A percentile compares a stretch with the other conserved stretches of the same genome.
These are phyloP conservation scores for Tetranychus urticae DNA, from an alignment of 1,140 invertebrate genomes.

Conservation along the genomic window DNA sequence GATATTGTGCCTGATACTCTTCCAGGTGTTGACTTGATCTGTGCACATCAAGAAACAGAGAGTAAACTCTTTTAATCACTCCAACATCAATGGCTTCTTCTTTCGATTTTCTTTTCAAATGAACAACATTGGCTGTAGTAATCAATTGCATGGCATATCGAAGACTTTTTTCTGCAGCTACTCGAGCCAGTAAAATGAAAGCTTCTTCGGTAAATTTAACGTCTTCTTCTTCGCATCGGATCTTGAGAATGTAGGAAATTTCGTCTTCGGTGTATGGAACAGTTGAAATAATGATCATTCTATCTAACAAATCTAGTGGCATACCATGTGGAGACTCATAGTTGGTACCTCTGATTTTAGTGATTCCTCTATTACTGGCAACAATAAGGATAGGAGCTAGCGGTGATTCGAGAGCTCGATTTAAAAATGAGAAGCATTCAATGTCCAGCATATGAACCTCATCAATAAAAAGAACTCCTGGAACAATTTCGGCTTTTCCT, in stretches of 20 bases:
- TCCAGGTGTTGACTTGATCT: slow-evolving; percentile 32
- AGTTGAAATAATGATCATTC: slow-evolving; percentile 77
- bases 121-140: slow-evolving; percentile 72
- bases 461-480: slow-evolving; percentile 77
- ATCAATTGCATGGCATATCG: slow-evolving; percentile 97
- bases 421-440: slow-evolving; percentile 93
- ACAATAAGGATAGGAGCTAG: slow-evolving; percentile 93
- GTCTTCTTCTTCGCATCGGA: slow-evolving; percentile 87
- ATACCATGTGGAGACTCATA: slow-evolving; percentile 86
- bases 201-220: slow-evolving; percentile 83
- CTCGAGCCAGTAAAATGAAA: slow-evolving; percentile 63
- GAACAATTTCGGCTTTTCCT: slow-evolving; percentile 93
- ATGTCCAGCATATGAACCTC: slow-evolving; percentile 97
- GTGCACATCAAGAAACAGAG: slow-evolving; percentile 75
- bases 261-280: slow-evolving; percentile 66
- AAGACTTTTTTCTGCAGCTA: slow-evolving; percentile 52
- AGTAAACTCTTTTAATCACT: slow-evolving; percentile 84
- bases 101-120: slow-evolving; percentile 47
- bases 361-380: slow-evolving; percentile 96
- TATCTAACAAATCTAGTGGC: slow-evolving; percentile 81
- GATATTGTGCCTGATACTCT: not conserved
- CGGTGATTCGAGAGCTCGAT: slow-evolving; percentile 83
- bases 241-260: slow-evolving; percentile 71
- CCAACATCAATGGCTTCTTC: slow-evolving; percentile 36
- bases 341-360: slow-evolving; percentile 77